Evolutionary conservation across 2,797 vertebrate genomes (phyloP), one percentile per base, ranked within the genome.

Genomic region (Falco naumanni): DNA sequence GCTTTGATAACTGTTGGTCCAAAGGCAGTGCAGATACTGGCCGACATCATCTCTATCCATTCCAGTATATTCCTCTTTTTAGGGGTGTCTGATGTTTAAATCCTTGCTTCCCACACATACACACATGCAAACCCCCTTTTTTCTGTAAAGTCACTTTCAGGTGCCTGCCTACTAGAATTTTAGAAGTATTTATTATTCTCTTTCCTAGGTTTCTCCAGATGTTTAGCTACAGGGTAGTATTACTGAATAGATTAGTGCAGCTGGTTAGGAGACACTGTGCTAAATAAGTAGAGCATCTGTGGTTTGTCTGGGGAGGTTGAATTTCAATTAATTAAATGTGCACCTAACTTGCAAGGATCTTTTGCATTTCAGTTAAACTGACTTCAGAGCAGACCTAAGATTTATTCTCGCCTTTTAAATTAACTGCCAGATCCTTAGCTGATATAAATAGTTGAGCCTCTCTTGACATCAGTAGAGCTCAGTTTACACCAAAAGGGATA

Each of bases 171-270:
- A 31, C 80, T 51, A 79, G 90, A 89, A 92, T 88, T 95, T 31
- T 56, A 78, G 89, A 95, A 94, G 77, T 95, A 94, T 95, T 98
- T 97, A 47, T 97, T 87, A 88, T 98, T 97, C 95, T 96, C 47
- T 70, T 95, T 87, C 92, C 94, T 77, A 11, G 93, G 28, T 94
- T 59, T 87, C 97, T 98, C 98, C 98, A 98, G 98, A 98, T 98
- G 98, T 98, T 98, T 98, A 96, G 98, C 98, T 98, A 98, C 97
- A 98, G 98, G 98, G 97, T 85, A 98, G 91, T 93, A 78, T 83
- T 96, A 96, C 96, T 79, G 96, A 96, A 77, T 83, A 94, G 98
- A 98, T 97, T 89, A 95, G 96, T 77, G 96, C 98, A 98, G 98
- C 98, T 98, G 98, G 96, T 81, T 96, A 85, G 88, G 97, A 98